These are phyloP conservation scores for Carapus acus DNA, from an alignment of 2,797 vertebrate species.

Conservation along the genomic window DNA sequence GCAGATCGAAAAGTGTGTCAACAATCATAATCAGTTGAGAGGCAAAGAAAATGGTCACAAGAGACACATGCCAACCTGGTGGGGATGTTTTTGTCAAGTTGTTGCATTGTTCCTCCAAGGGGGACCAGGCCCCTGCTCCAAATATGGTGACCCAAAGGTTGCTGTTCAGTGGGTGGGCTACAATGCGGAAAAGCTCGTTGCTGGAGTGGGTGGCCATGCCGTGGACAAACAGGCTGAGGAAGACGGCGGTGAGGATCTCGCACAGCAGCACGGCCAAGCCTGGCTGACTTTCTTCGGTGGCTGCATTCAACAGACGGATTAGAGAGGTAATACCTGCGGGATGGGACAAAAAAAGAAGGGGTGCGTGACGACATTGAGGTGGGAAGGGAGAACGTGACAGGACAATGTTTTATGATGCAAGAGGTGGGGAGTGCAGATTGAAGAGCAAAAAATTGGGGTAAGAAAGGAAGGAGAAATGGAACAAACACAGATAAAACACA, in stretches of 20 bases:
- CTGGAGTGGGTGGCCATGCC: slow-evolving; percentile 94
- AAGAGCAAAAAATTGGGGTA: no score
- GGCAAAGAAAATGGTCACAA: slow-evolving; percentile 8
- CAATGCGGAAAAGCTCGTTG: slow-evolving; percentile 87
- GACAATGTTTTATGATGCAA: no score
- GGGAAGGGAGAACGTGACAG: no score
- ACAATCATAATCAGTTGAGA: slow-evolving; percentile 2
- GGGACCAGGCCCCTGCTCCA: slow-evolving; percentile 82
- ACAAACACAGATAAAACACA: no score
- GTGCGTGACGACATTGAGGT: no score
- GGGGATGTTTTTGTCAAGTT: slow-evolving; percentile 65
- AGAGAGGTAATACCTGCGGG: slow-evolving; percentile 82
- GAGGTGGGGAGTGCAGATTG: no score
- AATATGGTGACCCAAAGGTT: slow-evolving; percentile 93
- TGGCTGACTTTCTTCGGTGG: slow-evolving; percentile 89
- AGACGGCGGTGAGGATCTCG: slow-evolving; percentile 92
- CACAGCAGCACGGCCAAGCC: slow-evolving; percentile 88
- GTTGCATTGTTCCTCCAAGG: slow-evolving; percentile 67
- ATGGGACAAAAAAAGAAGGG: neutral
- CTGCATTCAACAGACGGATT: slow-evolving; percentile 80
- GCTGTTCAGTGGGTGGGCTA: slow-evolving; percentile 87
- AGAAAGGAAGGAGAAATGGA: neutral
- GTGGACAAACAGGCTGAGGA: slow-evolving; percentile 93
- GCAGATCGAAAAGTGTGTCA: slow-evolving; percentile 3
- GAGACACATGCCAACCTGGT: slow-evolving; percentile 71